Evolutionary conservation across 92 coral and sea anemone genomes (phyloP), one percentile per base, ranked within the genome.

Genomic region (Chrysogorgia sp.): DNA sequence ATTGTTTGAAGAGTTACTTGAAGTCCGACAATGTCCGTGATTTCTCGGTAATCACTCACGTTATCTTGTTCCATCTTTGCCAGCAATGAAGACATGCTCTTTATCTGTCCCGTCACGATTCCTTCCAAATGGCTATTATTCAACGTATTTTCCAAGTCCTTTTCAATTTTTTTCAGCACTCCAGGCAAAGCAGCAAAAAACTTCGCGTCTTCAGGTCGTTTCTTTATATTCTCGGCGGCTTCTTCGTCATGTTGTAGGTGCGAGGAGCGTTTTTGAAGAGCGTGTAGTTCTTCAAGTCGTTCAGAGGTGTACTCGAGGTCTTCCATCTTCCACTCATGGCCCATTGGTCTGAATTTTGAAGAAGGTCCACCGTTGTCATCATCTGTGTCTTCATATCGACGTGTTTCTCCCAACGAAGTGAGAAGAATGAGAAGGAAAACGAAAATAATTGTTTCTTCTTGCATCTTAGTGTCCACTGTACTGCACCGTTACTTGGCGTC

Each of bases 301-400:
- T 49, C 29, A 0, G 26, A 63, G 1, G 37, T 30, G 25, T 50
- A 48, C 1, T 67, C 40, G 5, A 50, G 21, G 12, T 43, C 62
- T 33, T 23, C 56, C 58, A 50, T 50, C 15, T 43, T 40, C 84
- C 84, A 80, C 26, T 80, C 35, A 68, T 80, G 34, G 56, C 84
- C 84, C 69, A 53, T 55, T n/a, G 79, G 84, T 67, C 66, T 60
- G 56, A 80, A 80, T 40, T 80, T 77, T 26, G 84, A 67, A 13
- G 84, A 80, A 14, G 63, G 67, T 0, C 84, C 84, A n/a, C 84
- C 84, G 30, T 80, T 67, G 55, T 80, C 78, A 8, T 80, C 84
- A 48, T 80, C 78, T 12, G 28, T 55, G 45, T 80, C 84, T 67
- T 67, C 67, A 56, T 56, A 55, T 30, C 30, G 9, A 43, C 50